Evolutionary conservation across 1,140 invertebrate genomes (phyloP), one percentile per base, ranked within the genome.

Genomic region (Drosophila sp.): DNA sequence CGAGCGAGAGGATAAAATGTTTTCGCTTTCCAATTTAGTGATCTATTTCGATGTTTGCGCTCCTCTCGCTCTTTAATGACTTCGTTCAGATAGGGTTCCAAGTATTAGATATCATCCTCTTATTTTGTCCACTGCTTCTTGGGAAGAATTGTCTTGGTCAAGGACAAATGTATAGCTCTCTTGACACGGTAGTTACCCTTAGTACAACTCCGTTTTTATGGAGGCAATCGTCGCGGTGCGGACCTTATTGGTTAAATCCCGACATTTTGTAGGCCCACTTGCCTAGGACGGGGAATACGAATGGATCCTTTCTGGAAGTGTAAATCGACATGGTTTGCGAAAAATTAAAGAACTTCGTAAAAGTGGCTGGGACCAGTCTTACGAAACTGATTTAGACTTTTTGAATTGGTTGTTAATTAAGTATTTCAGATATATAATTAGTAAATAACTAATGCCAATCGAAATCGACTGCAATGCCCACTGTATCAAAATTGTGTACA

Each of bases 91-190:
- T 95, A 94, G 1, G 96, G 96, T 70, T 93, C 92, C 40, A 98
- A 93, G 85, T 98, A 98, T 35, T 94, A 93, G 11, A 95, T 94
- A 92, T 98, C 97, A 92, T 98, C 96, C 92, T 98, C 97, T 68
- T 93, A 95, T 92, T 96, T 97, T 35, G 95, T 97, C 97, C 97
- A 98, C 81, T 98, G 94, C 40, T 97, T 95, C 90, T 97, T 95
- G 3, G 97, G 97, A 11, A 98, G 92, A 79, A 96, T 93, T 50
- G 92, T 94, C 81, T 98, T 97, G 29, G 93, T 93, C 35, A 95
- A 83, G 33, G 95, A 95, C 2, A 97, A 93, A 73, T 98, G 95
- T 44, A 96, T 81, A 47, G 97, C 97, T 44, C 97, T 93, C 6
- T 96, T 90, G 64, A 98, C 94, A 54, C 97, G 94, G 90, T 95